Conservation (phyloP, 2,113 vertebrate genomes). For the Bubo blakistoni region DNA sequence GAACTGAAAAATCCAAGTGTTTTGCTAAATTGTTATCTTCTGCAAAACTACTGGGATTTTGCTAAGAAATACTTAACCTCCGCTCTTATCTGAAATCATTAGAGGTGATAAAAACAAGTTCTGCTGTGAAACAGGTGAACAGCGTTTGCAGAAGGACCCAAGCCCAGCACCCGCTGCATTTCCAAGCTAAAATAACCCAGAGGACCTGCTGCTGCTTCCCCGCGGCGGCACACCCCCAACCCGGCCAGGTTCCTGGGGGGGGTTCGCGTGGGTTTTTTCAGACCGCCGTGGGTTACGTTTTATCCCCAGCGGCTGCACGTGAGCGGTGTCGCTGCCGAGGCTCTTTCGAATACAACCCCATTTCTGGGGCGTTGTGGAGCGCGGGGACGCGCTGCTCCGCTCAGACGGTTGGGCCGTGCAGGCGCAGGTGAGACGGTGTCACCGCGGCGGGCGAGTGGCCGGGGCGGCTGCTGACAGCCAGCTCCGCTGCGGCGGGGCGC, state of each 20-base stretch:
- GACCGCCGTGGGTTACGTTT: rapidly evolving
- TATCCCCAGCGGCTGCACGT: rapidly evolving
- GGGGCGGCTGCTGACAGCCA: neutral
- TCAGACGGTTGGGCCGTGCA: neutral
- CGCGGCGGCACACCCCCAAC: rapidly evolving
- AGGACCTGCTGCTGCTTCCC: rapidly evolving
- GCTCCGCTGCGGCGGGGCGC: neutral
- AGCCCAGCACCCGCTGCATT: neutral
- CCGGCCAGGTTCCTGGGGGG: neutral
- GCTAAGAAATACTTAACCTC: neutral
- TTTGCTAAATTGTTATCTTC: neutral
- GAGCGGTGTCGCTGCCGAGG: rapidly evolving
- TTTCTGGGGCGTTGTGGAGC: neutral
- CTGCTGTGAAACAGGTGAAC: neutral
- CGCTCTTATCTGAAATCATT: neutral
- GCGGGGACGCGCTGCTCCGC: rapidly evolving
- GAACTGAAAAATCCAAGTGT: neutral
- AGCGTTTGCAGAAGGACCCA: rapidly evolving
- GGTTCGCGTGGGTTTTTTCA: rapidly evolving
- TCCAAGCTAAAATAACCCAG: rapidly evolving
- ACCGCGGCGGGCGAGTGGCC: neutral
- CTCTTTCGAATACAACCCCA: rapidly evolving
- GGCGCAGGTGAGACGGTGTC: neutral
- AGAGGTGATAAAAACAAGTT: neutral
- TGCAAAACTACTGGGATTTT: neutral